Base-by-base conservation (phyloP, 1,140 invertebrate genomes). In the Vanessa tameamea region DNA sequence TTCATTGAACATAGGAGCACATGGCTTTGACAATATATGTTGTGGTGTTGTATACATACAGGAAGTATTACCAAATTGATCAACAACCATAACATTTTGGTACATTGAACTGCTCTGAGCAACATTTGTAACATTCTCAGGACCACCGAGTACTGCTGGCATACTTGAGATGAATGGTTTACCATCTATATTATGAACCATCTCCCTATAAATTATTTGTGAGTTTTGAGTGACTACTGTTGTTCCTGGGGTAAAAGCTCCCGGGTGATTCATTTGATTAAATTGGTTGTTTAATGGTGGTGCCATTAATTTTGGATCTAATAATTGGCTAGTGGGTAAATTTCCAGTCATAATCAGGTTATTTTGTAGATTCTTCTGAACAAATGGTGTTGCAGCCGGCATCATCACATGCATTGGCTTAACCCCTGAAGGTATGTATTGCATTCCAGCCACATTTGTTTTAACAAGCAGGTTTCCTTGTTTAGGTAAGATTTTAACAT, bases 61-160 rank as follows among this genome's bases (percentile, higher is more conserved):
- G 12, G 90, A 89, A 16, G 85, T 83, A 70, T 91, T 89, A 11
- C 87, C 88, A 82, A 87, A 92, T 50, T 89, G 90, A 72, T 93
- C 90, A 16, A 93, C 85, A 16, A 93, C 88, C 91, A 93, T 92
- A 12, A 93, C 80, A 86, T 93, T 93, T 72, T 92, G 92, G 76
- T 92, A 93, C 81, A 92, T 79, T 14, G 90, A 85, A 74, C 81
- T 87, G 69, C 80, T 82, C 69, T 89, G 87, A 15, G 89, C 78
- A 48, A 90, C 81, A 82, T 88, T 90, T 66, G 83, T 81, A 20
- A 89, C 78, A 80, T 87, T 88, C 14, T 90, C 86, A 69, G 85
- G 82, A 47, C 82, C 77, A 59, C 80, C 78, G 1, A 89, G 76
- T 5, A 88, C 76, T 37, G 87, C 68, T 15, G 90, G 91, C 69